These are phyloP conservation scores for Adelphocoris suturalis DNA, from an alignment of 2,888 invertebrate genomes.

Conservation along the genomic window DNA sequence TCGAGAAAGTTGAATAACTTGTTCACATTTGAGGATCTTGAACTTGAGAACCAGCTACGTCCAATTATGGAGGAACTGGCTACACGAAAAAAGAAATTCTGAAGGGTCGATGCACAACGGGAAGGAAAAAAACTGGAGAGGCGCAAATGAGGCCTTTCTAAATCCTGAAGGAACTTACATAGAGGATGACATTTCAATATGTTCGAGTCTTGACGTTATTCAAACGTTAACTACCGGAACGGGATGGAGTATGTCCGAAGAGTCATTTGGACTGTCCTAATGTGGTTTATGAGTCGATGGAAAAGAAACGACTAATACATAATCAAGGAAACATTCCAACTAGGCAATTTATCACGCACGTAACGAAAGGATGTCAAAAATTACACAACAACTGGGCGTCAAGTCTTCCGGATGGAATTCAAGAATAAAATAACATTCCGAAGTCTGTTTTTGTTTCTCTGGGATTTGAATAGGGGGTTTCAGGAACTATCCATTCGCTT, in stretches of 20 bases:
- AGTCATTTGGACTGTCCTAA: background rate
- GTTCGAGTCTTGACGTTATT: background rate
- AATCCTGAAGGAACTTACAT: background rate
- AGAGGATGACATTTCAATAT: background rate
- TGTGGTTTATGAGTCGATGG: background rate
- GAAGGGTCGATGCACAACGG: conserved; percentile 31
- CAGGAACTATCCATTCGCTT: too few relatives aligned
- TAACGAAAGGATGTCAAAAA: background rate
- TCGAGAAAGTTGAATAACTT: conserved; percentile 57
- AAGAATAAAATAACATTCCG: too few relatives aligned
- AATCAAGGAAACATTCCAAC: background rate
- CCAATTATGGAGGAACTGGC: conserved; percentile 27
- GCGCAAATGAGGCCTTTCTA: conserved; percentile 14
- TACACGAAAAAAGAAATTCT: conserved; percentile 48
- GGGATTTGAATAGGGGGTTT: too few relatives aligned
- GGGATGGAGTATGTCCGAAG: too few relatives aligned
- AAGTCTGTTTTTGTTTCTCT: too few relatives aligned
- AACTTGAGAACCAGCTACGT: conserved; percentile 31
- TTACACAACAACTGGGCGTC: too few relatives aligned
- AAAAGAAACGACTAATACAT: background rate
- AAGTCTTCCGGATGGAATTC: too few relatives aligned
- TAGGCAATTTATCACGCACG: background rate
- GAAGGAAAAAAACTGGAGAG: background rate
- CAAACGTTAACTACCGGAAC: background rate
- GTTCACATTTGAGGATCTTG: conserved; percentile 23